These are phyloP conservation scores for Acrocephalus kingi DNA, from an alignment of 2,113 vertebrate species.

Conservation along the genomic window DNA sequence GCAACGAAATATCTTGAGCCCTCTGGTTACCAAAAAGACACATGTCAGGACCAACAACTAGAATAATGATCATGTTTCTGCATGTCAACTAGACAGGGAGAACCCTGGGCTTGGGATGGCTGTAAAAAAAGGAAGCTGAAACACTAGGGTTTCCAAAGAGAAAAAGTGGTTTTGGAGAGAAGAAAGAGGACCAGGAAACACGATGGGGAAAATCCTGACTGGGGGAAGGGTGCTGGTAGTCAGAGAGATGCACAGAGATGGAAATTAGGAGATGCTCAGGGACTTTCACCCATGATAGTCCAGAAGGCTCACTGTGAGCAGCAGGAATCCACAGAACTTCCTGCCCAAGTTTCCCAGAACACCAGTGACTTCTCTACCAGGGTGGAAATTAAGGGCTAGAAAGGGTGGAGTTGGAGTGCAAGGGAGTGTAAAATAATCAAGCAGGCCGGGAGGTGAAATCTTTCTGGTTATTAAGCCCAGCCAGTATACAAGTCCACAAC, in stretches of 20 bases:
- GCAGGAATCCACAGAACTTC: neutral
- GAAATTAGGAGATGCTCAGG: neutral
- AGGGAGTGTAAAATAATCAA: neutral
- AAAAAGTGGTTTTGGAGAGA: neutral
- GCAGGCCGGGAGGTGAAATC: neutral
- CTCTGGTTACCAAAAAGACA: neutral
- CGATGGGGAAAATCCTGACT: neutral
- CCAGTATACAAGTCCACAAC: neutral
- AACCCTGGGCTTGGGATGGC: neutral
- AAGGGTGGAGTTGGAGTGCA: fast-evolving
- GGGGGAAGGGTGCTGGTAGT: neutral
- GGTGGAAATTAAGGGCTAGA: neutral
- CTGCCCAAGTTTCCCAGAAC: neutral
- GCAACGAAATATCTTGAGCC: neutral
- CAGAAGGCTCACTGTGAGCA: neutral
- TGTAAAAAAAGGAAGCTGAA: fast-evolving
- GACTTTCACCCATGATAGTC: neutral
- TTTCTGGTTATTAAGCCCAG: neutral
- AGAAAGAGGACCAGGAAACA: neutral
- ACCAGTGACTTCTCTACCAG: neutral
- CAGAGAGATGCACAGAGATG: neutral
- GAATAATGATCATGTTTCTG: neutral
- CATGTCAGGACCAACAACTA: neutral
- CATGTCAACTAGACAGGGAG: neutral
- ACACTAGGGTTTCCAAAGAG: neutral